Percentiles rank a stretch among this genome's conserved stretches.
Evolutionary conservation across 2,113 vertebrate species (phyloP).

Genomic region (Macaca mulatta): DNA sequence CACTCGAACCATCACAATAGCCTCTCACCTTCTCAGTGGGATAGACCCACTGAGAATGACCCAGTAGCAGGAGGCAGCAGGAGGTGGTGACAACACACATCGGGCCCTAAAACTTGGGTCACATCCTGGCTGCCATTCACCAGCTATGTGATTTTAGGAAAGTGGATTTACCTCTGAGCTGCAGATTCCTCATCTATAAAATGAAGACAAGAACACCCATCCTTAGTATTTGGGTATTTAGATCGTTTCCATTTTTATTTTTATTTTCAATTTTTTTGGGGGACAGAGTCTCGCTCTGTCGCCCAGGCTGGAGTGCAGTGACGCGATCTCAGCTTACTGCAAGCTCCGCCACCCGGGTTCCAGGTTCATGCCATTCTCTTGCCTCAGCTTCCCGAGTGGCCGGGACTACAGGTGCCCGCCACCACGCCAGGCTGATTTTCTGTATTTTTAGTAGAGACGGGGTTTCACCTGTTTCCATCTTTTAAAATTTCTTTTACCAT

Average conservation of each 20-base stretch:
- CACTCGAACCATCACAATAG: not conserved
- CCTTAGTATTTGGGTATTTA: not conserved
- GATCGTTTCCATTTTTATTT: not conserved
- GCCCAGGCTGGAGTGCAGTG: too few species aligned
- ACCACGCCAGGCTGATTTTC: too few species aligned
- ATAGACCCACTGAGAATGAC: not conserved
- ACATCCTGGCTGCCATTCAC: not conserved
- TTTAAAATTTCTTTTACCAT: too few species aligned
- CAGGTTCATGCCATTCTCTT: too few species aligned
- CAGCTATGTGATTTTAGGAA: not conserved
- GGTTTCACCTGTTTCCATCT: too few species aligned
- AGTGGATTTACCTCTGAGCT: not conserved
- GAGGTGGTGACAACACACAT: not conserved
- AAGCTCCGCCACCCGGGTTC: too few species aligned
- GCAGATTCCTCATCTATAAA: not conserved
- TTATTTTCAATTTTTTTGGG: too few species aligned
- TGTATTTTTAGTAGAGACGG: too few species aligned
- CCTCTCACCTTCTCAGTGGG: not conserved
- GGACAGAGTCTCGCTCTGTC: too few species aligned
- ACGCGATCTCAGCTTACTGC: too few species aligned
- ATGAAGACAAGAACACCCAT: not conserved
- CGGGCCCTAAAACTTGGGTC: not conserved
- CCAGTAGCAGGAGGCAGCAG: not conserved
- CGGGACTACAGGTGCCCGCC: too few species aligned
- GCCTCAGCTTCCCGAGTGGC: too few species aligned